Percentiles rank a stretch among this genome's conserved stretches.
These are phyloP conservation scores for Macrochelys suwanniensis DNA, from an alignment of 2,797 vertebrate species.

Conservation along the genomic window DNA sequence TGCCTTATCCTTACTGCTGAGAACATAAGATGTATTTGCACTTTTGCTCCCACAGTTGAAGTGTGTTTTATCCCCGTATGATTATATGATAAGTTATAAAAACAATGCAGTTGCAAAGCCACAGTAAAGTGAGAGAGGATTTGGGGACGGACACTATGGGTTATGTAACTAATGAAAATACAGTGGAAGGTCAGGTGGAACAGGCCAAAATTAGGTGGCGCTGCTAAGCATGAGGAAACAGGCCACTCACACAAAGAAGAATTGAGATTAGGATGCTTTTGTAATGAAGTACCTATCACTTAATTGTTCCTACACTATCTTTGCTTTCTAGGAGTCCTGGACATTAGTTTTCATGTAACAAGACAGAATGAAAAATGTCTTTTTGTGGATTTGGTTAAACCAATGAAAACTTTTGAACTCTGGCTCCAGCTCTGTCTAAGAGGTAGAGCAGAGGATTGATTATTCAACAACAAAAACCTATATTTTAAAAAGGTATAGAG, in stretches of 20 bases:
- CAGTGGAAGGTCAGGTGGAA: not conserved
- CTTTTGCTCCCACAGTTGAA: not conserved
- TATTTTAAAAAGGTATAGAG: not conserved
- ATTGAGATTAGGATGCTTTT: not conserved
- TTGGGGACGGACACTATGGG: not conserved
- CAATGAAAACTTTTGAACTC: not conserved
- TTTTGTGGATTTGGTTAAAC: not conserved
- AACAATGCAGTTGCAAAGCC: not conserved
- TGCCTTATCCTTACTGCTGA: accelerated
- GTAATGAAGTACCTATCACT: not conserved
- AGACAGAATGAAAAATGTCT: not conserved
- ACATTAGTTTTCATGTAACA: not conserved
- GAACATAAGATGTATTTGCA: not conserved
- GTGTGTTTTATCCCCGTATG: not conserved
- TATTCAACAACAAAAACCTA: not conserved
- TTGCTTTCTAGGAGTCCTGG: not conserved
- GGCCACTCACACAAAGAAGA: not conserved
- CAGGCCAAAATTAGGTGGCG: not conserved
- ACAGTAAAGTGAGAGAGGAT: not conserved
- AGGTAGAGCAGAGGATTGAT: not conserved
- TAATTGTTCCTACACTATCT: not conserved
- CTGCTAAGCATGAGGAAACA: not conserved
- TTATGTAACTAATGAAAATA: not conserved
- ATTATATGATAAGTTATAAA: not conserved
- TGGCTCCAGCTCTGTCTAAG: not conserved